Evolutionary conservation across 1,140 invertebrate species (phyloP).

Genomic region (Bursaphelenchus mucronatus): DNA sequence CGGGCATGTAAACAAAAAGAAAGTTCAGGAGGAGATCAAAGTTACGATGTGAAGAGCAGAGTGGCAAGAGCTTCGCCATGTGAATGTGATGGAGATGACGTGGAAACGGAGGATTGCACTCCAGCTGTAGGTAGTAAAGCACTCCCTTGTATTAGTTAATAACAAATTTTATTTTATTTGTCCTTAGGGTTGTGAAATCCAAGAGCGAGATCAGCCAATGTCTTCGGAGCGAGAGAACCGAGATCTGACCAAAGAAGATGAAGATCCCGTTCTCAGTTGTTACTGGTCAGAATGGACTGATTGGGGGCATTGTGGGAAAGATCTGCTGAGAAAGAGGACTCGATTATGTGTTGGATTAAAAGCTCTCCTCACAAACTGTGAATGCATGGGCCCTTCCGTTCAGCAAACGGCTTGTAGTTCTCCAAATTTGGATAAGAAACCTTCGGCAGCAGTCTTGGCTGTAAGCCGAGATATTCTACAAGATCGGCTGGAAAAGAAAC

Average conservation of each 20-base stretch:
- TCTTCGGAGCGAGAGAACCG: slow-evolving; percentile 1
- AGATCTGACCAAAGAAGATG: slow-evolving; percentile 15
- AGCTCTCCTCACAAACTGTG: slow-evolving; percentile 30
- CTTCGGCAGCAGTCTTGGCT: slow-evolving; percentile 20
- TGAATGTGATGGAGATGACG: slow-evolving; percentile 26
- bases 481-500: slow-evolving; percentile 5
- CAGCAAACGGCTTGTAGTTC: slow-evolving; percentile 24
- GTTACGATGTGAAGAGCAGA: slow-evolving; percentile 6
- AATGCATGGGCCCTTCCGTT: slow-evolving; percentile 30
- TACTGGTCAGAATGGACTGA: slow-evolving; percentile 36
- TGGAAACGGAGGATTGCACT: slow-evolving; percentile 23
- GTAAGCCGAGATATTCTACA: slow-evolving; percentile 28
- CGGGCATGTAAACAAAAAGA: slow-evolving; percentile 27
- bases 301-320: slow-evolving; percentile 29
- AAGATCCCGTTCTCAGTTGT: slow-evolving; percentile 31
- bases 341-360: slow-evolving; percentile 35
- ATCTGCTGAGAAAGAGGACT: slow-evolving; percentile 28
- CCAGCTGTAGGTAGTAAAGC: slow-evolving; percentile 12
- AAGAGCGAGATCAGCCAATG: slow-evolving; percentile 9
- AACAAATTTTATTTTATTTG: neutral
- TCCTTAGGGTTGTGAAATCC: slow-evolving; percentile 11
- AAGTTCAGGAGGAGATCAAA: slow-evolving; percentile 12
- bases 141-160: neutral
- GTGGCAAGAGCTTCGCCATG: slow-evolving; percentile 19
- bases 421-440: slow-evolving; percentile 22